phyloP scores from a whole-genome alignment of 2,888 invertebrate species.

The Drosophila seclusa region DNA sequence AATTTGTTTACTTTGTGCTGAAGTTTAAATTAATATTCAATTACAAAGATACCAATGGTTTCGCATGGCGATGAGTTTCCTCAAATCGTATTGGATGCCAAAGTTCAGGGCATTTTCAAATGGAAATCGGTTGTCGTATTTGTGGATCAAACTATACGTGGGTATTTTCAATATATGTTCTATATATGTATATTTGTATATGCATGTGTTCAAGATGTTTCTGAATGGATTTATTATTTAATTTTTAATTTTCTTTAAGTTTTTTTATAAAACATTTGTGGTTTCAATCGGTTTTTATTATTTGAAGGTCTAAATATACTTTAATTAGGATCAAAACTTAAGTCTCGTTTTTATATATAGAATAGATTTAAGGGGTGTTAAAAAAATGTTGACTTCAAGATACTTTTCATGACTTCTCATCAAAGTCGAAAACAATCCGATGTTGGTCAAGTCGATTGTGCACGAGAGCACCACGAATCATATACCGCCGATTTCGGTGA shows the following conservation, averaged over 20 bases:
- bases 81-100: slow-evolving; percentile 91
- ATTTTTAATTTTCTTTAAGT: background rate
- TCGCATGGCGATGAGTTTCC: slow-evolving; percentile 90
- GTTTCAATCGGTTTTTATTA: background rate
- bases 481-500: slow-evolving; percentile 81
- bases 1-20: background rate
- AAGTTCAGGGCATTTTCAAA: slow-evolving; percentile 87
- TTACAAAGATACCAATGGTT: slow-evolving; percentile 87
- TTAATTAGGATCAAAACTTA: background rate
- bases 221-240: background rate
- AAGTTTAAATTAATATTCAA: too few relatives aligned
- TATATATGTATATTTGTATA: background rate
- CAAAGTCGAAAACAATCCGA: slow-evolving; percentile 74
- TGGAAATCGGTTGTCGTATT: slow-evolving; percentile 91
- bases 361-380: background rate
- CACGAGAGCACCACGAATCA: slow-evolving; percentile 81
- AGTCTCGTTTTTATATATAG: too few relatives aligned
- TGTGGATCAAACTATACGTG: slow-evolving; percentile 91
- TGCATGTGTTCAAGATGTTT: background rate
- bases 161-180: slow-evolving; percentile 84
- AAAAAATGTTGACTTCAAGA: background rate
- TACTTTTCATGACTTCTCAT: background rate
- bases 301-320: background rate
- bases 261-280: background rate
- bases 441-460: slow-evolving; percentile 80